A percentile compares a stretch with the other conserved stretches of the same genome.
phyloP scores from a whole-genome alignment of 1,140 invertebrate species.

The Melanaphis sacchari region DNA sequence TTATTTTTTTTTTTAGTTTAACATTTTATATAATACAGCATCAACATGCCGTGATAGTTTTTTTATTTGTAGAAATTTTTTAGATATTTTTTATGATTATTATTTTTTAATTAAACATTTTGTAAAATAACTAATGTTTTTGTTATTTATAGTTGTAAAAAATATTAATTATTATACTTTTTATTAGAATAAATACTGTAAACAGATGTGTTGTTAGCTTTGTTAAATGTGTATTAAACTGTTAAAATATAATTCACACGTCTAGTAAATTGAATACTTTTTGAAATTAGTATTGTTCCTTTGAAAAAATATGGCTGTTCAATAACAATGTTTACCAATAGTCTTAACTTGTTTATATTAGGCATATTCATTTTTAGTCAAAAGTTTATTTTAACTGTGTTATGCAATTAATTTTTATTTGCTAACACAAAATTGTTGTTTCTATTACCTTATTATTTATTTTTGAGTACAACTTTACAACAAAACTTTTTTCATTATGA shows the following conservation, averaged over 20 bases:
- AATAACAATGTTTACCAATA: neutral
- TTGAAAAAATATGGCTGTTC: neutral
- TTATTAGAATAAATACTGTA: neutral
- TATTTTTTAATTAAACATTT: conserved; percentile 25
- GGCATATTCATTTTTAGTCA: neutral
- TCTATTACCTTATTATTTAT: neutral
- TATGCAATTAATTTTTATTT: neutral
- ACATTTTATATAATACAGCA: neutral
- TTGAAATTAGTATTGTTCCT: neutral
- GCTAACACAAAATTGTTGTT: neutral
- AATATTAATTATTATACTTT: conserved; percentile 31
- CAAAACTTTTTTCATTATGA: neutral
- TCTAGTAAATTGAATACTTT: neutral
- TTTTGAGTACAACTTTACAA: neutral
- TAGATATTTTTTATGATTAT: conserved; percentile 10
- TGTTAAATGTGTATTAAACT: conserved; percentile 9
- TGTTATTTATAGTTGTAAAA: conserved; percentile 31
- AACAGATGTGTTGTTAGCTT: conserved; percentile 1
- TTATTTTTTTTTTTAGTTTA: neutral
- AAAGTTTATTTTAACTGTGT: neutral
- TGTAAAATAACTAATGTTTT: conserved; percentile 28
- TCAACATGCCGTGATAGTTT: conserved; percentile 19
- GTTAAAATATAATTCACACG: neutral
- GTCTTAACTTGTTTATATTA: neutral
- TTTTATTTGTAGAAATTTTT: conserved; percentile 7